These are phyloP conservation scores for Propithecus coquereli DNA, from an alignment of 2,113 vertebrate species.

Conservation along the genomic window DNA sequence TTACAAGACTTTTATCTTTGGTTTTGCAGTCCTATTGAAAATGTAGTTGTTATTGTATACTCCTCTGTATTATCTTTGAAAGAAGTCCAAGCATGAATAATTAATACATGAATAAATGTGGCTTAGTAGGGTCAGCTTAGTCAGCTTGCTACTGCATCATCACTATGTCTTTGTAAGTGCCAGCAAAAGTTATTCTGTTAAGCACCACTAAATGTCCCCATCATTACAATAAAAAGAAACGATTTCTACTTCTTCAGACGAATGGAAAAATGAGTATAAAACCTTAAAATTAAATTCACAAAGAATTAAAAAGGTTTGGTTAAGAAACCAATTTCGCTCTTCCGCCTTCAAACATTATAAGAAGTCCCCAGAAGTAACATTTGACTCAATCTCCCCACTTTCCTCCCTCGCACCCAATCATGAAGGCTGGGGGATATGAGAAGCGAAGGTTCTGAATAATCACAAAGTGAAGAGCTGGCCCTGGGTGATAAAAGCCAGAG, in stretches of 20 bases:
- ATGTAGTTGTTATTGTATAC: background rate
- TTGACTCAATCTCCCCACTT: background rate
- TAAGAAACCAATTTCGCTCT: background rate
- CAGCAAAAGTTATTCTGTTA: background rate
- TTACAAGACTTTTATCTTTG: background rate
- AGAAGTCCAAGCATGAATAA: conserved; percentile 60
- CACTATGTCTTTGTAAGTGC: background rate
- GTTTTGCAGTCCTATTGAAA: background rate
- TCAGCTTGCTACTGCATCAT: background rate
- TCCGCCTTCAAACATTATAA: background rate
- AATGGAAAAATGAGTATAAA: background rate
- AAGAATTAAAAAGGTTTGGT: background rate
- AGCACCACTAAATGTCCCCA: background rate
- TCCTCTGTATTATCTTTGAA: background rate
- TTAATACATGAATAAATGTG: conserved; percentile 24
- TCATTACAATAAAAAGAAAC: background rate
- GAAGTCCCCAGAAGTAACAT: background rate
- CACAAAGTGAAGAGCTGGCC: background rate
- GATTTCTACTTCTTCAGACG: background rate
- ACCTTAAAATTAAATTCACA: background rate
- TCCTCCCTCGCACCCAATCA: background rate
- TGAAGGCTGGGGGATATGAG: background rate
- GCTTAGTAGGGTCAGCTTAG: background rate
- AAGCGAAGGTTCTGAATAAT: background rate
- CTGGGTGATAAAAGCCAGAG: background rate